Conservation (phyloP, 1,140 invertebrate genomes). For the Drosophila sulfurigaster region DNA sequence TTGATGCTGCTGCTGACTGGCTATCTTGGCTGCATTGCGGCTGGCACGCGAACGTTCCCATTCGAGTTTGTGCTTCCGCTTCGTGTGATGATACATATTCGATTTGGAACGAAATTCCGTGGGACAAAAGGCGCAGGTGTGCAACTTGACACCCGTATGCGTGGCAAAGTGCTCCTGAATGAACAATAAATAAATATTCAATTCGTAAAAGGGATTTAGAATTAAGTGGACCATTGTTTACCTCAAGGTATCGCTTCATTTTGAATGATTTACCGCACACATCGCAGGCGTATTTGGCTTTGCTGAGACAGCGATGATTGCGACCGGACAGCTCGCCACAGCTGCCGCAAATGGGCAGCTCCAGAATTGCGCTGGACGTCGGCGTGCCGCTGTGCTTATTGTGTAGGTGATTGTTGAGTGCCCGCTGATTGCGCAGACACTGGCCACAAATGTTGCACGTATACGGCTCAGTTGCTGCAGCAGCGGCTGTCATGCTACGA, state of each 20-base stretch:
- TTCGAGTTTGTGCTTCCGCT: slow-evolving; percentile 77
- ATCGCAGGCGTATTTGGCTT: slow-evolving; percentile 69
- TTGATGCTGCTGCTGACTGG: slow-evolving; percentile 23
- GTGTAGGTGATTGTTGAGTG: slow-evolving; percentile 58
- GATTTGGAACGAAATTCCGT: slow-evolving; percentile 80
- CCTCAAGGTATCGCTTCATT: slow-evolving; percentile 74
- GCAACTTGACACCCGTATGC: slow-evolving; percentile 82
- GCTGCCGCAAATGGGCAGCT: slow-evolving; percentile 47
- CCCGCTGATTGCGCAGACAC: slow-evolving; percentile 49
- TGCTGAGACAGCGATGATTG: slow-evolving; percentile 64
- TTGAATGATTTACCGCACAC: slow-evolving; percentile 77
- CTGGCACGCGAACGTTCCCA: slow-evolving; percentile 70
- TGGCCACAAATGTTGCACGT: slow-evolving; percentile 45
- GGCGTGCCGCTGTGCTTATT: slow-evolving; percentile 43
- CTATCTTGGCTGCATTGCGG: slow-evolving; percentile 60
- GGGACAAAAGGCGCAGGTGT: slow-evolving; percentile 82
- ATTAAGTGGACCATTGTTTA: background rate
- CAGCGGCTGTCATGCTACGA: background rate
- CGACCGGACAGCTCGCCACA: slow-evolving; percentile 60
- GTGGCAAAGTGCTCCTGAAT: slow-evolving; percentile 81
- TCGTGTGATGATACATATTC: slow-evolving; percentile 84
- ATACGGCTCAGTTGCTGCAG: slow-evolving; percentile 11
- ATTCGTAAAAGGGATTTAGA: background rate
- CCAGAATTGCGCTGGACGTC: slow-evolving; percentile 17
- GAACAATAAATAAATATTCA: background rate